Percentiles rank a stretch among this genome's conserved stretches.
These are phyloP conservation scores for Drosophila sulfurigaster DNA, from an alignment of 1,140 invertebrate species.

Conservation along the genomic window DNA sequence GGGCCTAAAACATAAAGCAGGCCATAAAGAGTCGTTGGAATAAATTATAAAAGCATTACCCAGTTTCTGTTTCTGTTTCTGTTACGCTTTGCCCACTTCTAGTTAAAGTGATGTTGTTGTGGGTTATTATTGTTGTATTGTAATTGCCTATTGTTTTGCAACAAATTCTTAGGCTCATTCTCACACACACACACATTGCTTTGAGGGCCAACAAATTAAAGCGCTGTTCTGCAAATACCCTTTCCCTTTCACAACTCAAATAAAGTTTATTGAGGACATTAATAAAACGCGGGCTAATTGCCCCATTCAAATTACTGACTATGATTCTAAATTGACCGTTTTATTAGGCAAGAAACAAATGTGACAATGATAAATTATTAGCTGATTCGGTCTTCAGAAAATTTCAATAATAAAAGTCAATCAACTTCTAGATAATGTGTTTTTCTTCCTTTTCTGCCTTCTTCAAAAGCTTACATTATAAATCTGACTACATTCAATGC, in stretches of 20 bases:
- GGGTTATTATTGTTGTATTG: conserved; percentile 32
- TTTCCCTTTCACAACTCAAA: not conserved
- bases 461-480: too few species aligned
- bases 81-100: conserved; percentile 35
- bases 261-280: not conserved
- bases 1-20: conserved; percentile 48
- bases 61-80: conserved; percentile 62
- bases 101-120: conserved; percentile 17
- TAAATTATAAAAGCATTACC: conserved; percentile 78
- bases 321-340: too few species aligned
- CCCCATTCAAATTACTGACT: too few species aligned
- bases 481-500: too few species aligned
- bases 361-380: too few species aligned
- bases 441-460: too few species aligned
- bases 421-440: too few species aligned
- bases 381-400: too few species aligned
- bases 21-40: conserved; percentile 62
- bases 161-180: conserved; percentile 50
- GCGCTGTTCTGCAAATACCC: not conserved
- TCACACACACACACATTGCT: conserved; percentile 24
- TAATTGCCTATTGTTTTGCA: conserved; percentile 60
- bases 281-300: too few species aligned
- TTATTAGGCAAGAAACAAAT: too few species aligned
- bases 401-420: too few species aligned
- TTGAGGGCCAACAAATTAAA: not conserved